Evolutionary conservation across 2,888 invertebrate species (phyloP).

Genomic region (Copidosoma aretas): DNA sequence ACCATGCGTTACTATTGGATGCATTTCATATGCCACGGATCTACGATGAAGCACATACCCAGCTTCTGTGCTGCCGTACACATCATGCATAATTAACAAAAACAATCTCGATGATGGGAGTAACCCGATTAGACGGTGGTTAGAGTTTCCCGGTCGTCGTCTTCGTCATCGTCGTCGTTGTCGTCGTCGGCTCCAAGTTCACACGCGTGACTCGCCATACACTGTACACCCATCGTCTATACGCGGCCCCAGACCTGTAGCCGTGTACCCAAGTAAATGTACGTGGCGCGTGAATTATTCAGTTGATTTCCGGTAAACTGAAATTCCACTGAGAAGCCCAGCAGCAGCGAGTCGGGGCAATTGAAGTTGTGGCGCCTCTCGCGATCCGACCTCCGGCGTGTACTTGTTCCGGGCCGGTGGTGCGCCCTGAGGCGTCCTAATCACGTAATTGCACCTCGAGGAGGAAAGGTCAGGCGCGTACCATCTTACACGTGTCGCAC

Average conservation of each 20-base stretch:
- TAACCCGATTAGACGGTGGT: slow-evolving; percentile 18
- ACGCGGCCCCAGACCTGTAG: neutral
- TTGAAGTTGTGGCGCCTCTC: no score
- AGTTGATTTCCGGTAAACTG: slow-evolving; percentile 57
- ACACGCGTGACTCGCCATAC: slow-evolving; percentile 3
- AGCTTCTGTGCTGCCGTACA: no score
- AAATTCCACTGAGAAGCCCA: slow-evolving; percentile 41
- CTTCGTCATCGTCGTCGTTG: neutral
- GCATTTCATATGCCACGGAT: no score
- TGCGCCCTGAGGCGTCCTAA: slow-evolving; percentile 56
- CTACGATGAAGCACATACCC: no score
- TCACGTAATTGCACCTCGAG: slow-evolving; percentile 57
- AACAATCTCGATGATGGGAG: slow-evolving; percentile 28
- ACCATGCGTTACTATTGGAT: no score
- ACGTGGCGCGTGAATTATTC: slow-evolving; percentile 52
- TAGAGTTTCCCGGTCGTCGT: neutral
- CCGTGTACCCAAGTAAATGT: neutral
- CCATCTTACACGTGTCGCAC: neutral
- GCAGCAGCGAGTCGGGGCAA: slow-evolving; percentile 15
- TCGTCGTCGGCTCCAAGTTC: neutral
- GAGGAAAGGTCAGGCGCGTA: neutral
- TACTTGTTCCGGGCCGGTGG: no score
- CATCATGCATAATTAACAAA: slow-evolving; percentile 20
- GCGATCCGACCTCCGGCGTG: no score
- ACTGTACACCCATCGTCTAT: no score